Conservation (phyloP, 2,113 vertebrate genomes). For the Rattus norvegicus region DNA sequence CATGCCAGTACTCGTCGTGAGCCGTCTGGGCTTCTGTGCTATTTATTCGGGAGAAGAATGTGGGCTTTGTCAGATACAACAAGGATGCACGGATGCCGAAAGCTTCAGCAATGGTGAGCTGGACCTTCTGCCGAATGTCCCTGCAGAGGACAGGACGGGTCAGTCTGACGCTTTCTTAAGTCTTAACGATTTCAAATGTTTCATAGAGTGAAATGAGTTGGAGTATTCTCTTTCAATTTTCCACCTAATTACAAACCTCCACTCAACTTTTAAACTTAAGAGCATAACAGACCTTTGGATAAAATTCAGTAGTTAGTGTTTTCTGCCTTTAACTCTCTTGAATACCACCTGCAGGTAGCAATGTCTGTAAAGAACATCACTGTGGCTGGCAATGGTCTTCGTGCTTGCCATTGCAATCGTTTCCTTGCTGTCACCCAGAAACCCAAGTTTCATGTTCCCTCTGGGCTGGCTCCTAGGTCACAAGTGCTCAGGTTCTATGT, state of each 20-base stretch:
- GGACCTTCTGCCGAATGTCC: conserved; percentile 91
- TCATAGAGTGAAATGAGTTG: background rate
- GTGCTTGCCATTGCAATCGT: no score
- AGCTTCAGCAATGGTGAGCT: conserved; percentile 88
- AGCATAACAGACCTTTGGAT: background rate
- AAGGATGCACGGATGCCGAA: conserved; percentile 89
- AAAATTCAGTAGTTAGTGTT: background rate
- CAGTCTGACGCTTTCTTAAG: background rate
- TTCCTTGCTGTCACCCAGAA: background rate
- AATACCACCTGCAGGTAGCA: background rate
- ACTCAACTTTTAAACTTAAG: background rate
- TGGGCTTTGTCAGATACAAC: conserved; percentile 96
- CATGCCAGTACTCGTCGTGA: conserved; percentile 98
- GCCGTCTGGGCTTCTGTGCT: conserved; percentile 91
- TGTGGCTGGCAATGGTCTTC: no score
- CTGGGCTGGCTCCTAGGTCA: no score
- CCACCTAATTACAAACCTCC: background rate
- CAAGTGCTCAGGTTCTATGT: no score
- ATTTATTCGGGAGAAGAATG: conserved; percentile 98
- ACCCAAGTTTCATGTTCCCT: background rate
- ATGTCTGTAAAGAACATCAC: background rate
- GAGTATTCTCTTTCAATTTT: background rate
- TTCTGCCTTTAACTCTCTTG: background rate
- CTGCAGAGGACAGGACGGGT: conserved; percentile 76
- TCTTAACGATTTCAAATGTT: background rate